Conservation (phyloP, 2,888 invertebrate genomes). For the Drosophila phalerata region DNA sequence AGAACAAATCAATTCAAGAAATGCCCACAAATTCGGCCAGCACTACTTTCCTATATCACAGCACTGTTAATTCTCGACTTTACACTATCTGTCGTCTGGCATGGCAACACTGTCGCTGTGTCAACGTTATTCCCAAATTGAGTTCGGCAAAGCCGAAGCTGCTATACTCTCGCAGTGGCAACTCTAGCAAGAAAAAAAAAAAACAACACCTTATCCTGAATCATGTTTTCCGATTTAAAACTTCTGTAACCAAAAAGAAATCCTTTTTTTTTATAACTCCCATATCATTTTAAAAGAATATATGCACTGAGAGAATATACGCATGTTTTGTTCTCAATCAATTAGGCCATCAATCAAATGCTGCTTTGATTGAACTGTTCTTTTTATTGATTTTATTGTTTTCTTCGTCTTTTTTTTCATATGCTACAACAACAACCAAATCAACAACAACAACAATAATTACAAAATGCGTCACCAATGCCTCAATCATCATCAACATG, state of each 20-base stretch:
- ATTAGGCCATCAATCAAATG: conserved; percentile 4
- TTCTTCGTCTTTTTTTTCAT: conserved; percentile 48
- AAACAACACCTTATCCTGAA: neutral
- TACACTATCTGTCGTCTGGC: conserved; percentile 21
- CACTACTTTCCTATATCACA: conserved; percentile 9
- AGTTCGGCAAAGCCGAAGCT: conserved; percentile 5
- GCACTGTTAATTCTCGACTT: conserved; percentile 13
- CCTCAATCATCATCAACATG: conserved; percentile 39
- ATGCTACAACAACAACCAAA: conserved; percentile 43
- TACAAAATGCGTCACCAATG: conserved; percentile 34
- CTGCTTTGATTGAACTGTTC: conserved; percentile 9
- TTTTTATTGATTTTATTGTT: conserved; percentile 23
- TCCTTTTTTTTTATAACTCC: too few relatives aligned
- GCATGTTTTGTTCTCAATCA: conserved; percentile 36
- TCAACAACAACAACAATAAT: conserved; percentile 27
- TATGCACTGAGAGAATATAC: conserved; percentile 20
- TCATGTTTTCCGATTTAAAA: neutral
- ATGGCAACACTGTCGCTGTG: conserved; percentile 36
- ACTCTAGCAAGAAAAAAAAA: neutral
- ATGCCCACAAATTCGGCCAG: conserved; percentile 14
- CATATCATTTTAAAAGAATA: neutral
- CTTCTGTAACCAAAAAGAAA: neutral
- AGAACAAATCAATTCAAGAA: conserved; percentile 59
- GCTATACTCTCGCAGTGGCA: conserved; percentile 12
- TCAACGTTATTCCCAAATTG: conserved; percentile 19